These are phyloP conservation scores for Nothoprocta perdicaria DNA, from an alignment of 2,113 vertebrate species.

Conservation along the genomic window DNA sequence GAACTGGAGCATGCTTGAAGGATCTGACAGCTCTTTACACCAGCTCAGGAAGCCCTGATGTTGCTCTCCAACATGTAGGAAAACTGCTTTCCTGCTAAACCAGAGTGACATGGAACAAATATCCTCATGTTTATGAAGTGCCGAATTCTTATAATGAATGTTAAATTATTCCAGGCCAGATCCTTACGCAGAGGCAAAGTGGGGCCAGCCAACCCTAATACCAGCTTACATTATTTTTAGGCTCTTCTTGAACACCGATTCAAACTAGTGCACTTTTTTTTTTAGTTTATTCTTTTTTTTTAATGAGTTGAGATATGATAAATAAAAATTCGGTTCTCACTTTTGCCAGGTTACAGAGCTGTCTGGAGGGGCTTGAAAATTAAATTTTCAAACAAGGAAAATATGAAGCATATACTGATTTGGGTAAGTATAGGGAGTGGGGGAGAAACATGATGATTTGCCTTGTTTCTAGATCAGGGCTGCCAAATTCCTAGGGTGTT, in stretches of 20 bases:
- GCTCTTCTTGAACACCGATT: neutral
- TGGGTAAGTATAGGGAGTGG: neutral
- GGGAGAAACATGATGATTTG: slow-evolving; percentile 46
- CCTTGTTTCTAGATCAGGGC: neutral
- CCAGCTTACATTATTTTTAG: neutral
- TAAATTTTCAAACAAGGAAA: neutral
- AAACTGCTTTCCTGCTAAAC: neutral
- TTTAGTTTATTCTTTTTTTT: neutral
- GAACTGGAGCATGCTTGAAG: neutral
- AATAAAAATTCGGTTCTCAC: neutral
- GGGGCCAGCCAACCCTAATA: neutral
- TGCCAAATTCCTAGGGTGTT: slow-evolving; percentile 64
- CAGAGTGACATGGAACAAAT: neutral
- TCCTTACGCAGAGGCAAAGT: neutral
- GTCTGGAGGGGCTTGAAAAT: neutral
- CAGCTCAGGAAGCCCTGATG: neutral
- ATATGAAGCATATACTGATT: neutral
- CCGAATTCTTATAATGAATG: neutral
- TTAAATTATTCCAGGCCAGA: neutral
- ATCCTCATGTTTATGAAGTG: neutral
- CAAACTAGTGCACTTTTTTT: neutral
- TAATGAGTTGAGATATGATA: neutral
- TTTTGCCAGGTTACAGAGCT: neutral
- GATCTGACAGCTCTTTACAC: neutral
- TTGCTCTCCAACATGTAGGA: neutral